Base-by-base conservation (phyloP, 2,113 vertebrate species). In the Pseudolaguvia tuberculata region DNA sequence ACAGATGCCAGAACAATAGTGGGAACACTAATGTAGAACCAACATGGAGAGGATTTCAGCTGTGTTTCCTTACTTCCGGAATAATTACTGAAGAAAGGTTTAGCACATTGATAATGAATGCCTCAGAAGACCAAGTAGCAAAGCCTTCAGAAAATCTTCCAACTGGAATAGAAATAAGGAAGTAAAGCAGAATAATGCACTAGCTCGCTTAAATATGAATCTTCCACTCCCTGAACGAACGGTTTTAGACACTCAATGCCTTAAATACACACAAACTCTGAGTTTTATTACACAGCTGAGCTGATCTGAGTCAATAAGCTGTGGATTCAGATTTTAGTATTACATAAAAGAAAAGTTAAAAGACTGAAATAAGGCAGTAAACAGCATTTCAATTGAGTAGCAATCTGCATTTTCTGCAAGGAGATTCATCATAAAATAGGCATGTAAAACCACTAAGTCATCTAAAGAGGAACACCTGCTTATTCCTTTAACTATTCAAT, bases 1-100 rank as follows among this genome's bases (percentile, higher is more conserved):
- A 71, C 78, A 79, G 74, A 73, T 82, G 74, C 29, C 25, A 35
- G 45, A 76, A 62, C 74, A 74, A 70, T 53, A 55, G 21, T 21
- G 65, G 63, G 47, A 35, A 67, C 68, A 70, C 53, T 35, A 61
- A 58, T 78, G 56, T 62, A 56, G 21, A 62, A 73, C 62, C 47
- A 50, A 52, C 52, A 75, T 29, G 7, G 52, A 50, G 65, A 73
- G 39, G 13, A 53, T 77, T 73, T 73, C 74, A 63, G 56, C 74
- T 70, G 65, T n/a, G 73, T 35, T 62, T 45, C 25, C 13, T 23
- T 42, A 58, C 23, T 31, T n/a, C 20, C 48, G 62, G 62, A 70
- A 63, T 69, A 73, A 78, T 78, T 56, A 75, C 62, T 71, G 51
- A 58, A 70, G 45, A 80, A 58, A 25, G 73, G 35, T 42, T 61